Conservation (phyloP, 53 echinoderm and acorn worm genomes). For the Astropecten irregularis region DNA sequence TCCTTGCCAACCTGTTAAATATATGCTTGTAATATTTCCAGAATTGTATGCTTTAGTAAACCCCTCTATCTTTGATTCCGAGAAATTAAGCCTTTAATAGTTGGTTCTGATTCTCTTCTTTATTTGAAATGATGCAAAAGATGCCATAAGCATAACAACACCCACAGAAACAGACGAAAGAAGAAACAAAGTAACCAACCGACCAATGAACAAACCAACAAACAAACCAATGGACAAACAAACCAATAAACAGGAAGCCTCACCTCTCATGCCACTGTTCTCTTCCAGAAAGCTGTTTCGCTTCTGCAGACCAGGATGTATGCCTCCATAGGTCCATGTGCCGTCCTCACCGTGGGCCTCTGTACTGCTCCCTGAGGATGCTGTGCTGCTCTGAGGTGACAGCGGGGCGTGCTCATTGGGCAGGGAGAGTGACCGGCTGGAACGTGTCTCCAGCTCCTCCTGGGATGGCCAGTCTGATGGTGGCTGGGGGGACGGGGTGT, state of each 20-base stretch:
- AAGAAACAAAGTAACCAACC: no score
- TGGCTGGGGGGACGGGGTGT: conserved; percentile 44
- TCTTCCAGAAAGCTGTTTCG: conserved; percentile 96
- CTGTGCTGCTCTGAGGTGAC: conserved; percentile 77
- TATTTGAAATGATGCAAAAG: no score
- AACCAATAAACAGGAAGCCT: conserved; percentile 20
- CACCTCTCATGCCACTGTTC: conserved; percentile 98
- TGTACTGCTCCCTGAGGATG: conserved; percentile 75
- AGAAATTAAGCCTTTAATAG: no score
- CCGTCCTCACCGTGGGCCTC: conserved; percentile 75
- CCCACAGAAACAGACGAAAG: no score
- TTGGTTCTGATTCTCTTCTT: no score
- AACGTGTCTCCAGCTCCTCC: conserved; percentile 41
- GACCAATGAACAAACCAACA: no score
- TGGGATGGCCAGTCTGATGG: conserved; percentile 69
- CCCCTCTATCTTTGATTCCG: no score
- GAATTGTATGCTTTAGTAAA: no score
- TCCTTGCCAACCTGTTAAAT: no score
- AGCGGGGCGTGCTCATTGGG: conserved; percentile 78
- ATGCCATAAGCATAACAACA: no score
- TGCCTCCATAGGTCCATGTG: conserved; percentile 21
- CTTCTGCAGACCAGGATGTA: conserved; percentile 56
- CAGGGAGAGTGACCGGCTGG: conserved; percentile 41
- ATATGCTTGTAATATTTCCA: no score
- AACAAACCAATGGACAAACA: no score